phyloP scores from a whole-genome alignment of 1,140 invertebrate genomes.

The Yoshiicerus persimilis region DNA sequence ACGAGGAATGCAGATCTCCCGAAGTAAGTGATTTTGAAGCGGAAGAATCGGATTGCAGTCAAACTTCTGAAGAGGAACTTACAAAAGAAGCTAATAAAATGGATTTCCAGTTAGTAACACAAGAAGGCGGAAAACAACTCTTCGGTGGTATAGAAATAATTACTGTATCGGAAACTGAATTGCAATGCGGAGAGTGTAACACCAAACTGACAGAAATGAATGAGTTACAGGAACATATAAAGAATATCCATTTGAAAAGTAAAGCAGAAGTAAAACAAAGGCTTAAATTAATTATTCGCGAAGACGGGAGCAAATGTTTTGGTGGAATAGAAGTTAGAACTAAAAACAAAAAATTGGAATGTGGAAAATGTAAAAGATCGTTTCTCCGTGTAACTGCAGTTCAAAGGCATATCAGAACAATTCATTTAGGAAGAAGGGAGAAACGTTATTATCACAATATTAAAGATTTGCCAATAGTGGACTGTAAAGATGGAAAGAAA shows the following conservation, averaged over 20 bases:
- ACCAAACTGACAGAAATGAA: not conserved
- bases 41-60: not conserved
- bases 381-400: not conserved
- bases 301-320: not conserved
- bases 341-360: not conserved
- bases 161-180: not conserved
- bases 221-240: not conserved
- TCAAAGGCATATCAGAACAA: not conserved
- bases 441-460: not conserved
- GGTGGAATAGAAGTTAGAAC: not conserved
- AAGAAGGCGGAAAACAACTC: not conserved
- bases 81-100: not conserved
- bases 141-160: not conserved
- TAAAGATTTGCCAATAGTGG: not conserved
- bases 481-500: not conserved
- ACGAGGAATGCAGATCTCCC: not conserved
- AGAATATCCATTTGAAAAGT: not conserved
- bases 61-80: not conserved
- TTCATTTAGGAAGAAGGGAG: not conserved
- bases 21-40: not conserved
- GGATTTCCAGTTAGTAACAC: not conserved
- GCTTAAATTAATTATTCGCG: not conserved
- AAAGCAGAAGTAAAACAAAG: not conserved
- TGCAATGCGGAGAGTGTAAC: not conserved
- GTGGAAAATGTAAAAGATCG: not conserved